Evolutionary conservation across 2,113 vertebrate species (phyloP).

Genomic region (Microcebus jonahi): DNA sequence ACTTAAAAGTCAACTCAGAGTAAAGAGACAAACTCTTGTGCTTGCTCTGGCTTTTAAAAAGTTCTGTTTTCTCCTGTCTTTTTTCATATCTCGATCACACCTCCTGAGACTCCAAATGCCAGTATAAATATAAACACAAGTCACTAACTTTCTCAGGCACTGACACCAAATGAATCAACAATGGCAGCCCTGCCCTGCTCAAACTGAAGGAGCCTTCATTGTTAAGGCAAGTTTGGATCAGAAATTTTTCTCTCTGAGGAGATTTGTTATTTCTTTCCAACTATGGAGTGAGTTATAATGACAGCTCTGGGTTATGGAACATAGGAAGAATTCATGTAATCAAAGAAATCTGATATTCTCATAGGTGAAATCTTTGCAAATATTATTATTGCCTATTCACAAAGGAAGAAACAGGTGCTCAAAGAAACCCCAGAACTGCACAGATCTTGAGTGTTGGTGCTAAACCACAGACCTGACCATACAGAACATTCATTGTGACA

Average conservation of each 20-base stretch:
- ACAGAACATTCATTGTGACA: neutral
- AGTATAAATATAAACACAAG: constrained; percentile 60
- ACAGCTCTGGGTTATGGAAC: neutral
- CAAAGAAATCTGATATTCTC: constrained; percentile 39
- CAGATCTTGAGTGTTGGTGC: neutral
- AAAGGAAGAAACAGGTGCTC: neutral
- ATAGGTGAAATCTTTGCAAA: constrained; percentile 50
- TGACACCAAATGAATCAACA: constrained; percentile 51
- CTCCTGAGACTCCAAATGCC: constrained; percentile 53
- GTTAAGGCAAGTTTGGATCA: constrained; percentile 24
- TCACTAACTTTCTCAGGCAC: constrained; percentile 47
- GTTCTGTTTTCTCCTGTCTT: constrained; percentile 54
- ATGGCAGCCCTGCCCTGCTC: neutral
- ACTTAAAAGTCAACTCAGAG: constrained; percentile 59
- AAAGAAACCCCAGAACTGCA: neutral
- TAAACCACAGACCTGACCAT: neutral
- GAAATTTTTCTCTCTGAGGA: constrained; percentile 42
- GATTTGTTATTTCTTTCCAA: neutral
- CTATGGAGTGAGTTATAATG: constrained; percentile 16
- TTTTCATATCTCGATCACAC: constrained; percentile 37
- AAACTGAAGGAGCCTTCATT: neutral
- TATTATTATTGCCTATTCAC: constrained; percentile 38
- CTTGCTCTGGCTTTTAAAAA: constrained; percentile 49
- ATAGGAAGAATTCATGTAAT: neutral
- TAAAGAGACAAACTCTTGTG: constrained; percentile 18